Percentiles rank a stretch among this genome's conserved stretches.
phyloP scores from a whole-genome alignment of 2,113 vertebrate genomes.

The Lagopus muta region DNA sequence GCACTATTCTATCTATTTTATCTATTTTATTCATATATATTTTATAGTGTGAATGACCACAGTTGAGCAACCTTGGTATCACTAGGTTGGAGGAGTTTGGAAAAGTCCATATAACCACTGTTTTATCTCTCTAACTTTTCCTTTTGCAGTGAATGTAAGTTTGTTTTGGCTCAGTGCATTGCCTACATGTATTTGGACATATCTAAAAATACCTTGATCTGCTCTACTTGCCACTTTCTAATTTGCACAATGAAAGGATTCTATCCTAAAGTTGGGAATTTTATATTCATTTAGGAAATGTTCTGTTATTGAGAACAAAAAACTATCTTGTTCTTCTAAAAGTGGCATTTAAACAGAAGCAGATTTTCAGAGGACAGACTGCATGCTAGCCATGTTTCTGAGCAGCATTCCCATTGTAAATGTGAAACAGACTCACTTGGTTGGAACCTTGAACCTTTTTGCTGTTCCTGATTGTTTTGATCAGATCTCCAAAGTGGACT shows the following conservation, averaged over 20 bases:
- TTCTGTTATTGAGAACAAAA: constrained; percentile 20
- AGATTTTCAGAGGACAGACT: constrained; percentile 15
- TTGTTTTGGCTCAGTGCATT: neutral
- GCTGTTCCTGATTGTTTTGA: neutral
- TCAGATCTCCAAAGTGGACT: neutral
- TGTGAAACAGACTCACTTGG: constrained; percentile 19
- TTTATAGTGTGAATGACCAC: neutral
- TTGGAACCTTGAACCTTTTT: neutral
- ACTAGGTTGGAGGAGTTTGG: neutral
- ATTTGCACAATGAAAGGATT: neutral
- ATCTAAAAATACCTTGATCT: neutral
- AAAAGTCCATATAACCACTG: neutral
- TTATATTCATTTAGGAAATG: constrained; percentile 2
- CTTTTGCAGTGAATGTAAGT: neutral
- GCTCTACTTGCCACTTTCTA: neutral
- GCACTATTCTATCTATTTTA: neutral
- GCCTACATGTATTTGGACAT: neutral
- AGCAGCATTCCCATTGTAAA: constrained; percentile 21
- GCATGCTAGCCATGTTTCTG: neutral
- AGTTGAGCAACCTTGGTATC: neutral
- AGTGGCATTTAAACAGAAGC: constrained; percentile 53
- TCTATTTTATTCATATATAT: too few species aligned
- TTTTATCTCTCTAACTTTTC: neutral
- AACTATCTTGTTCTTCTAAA: neutral
- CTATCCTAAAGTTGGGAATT: neutral